Evolutionary conservation across 2,113 vertebrate genomes (phyloP).

Genomic region (Myotis yumanensis): DNA sequence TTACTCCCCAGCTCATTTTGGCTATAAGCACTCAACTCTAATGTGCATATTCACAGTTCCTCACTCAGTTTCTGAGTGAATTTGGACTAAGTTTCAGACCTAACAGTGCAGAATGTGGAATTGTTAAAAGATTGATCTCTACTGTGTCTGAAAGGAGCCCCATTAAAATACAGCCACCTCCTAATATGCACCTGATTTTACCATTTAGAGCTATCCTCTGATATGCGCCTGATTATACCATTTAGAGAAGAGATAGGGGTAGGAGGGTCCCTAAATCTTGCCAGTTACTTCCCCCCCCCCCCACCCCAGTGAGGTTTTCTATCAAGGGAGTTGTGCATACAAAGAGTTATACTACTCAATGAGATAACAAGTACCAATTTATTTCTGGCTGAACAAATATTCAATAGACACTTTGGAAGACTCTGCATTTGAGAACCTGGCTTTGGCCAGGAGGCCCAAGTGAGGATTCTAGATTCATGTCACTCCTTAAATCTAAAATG

Average conservation of each 20-base stretch:
- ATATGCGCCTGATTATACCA: not conserved
- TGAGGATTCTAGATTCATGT: not conserved
- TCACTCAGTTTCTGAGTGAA: not conserved
- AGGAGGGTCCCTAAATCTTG: not conserved
- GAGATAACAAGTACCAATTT: not conserved
- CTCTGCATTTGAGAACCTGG: not conserved
- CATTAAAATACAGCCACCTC: not conserved
- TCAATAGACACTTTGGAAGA: not conserved
- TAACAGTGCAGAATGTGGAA: not conserved
- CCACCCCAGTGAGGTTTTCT: not conserved
- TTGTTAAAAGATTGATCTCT: not conserved
- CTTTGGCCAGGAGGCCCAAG: not conserved
- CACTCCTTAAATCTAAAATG: not conserved
- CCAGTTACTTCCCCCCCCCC: not conserved
- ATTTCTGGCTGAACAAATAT: not conserved
- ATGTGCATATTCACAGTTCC: not conserved
- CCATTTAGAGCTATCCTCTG: not conserved
- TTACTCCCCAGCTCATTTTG: not conserved
- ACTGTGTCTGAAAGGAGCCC: not conserved
- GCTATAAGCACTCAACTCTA: not conserved
- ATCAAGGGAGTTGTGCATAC: not conserved
- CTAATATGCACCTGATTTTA: not conserved
- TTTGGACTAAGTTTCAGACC: not conserved
- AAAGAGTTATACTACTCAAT: not conserved
- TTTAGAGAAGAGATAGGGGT: not conserved